phyloP scores from a whole-genome alignment of 2,888 invertebrate species.

The Tortricodes alternella region DNA sequence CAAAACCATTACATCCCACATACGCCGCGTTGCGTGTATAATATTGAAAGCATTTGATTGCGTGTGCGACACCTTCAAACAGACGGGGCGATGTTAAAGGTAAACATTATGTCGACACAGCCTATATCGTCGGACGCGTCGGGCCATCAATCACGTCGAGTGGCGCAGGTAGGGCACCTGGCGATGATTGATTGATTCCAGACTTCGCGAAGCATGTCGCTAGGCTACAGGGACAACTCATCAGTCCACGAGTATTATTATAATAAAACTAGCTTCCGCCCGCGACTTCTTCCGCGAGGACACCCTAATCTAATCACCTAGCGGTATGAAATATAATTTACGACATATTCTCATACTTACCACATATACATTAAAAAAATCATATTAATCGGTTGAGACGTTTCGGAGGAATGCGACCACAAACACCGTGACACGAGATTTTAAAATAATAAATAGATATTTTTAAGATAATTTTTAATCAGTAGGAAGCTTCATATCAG shows the following conservation, averaged over 20 bases:
- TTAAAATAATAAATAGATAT: too few species aligned
- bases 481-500: too few species aligned
- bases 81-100: constrained; percentile 8
- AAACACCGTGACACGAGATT: too few species aligned
- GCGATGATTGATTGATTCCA: constrained; percentile 25
- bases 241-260: constrained; percentile 18
- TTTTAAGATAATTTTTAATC: too few species aligned
- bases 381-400: too few species aligned
- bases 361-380: too few species aligned
- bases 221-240: constrained; percentile 10
- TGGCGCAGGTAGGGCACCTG: constrained; percentile 29
- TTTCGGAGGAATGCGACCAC: too few species aligned
- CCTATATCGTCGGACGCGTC: constrained; percentile 1
- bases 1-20: not conserved
- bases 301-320: too few species aligned
- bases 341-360: too few species aligned
- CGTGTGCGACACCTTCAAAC: not conserved
- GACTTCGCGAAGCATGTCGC: constrained; percentile 20
- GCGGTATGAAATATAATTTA: too few species aligned
- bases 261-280: too few species aligned
- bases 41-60: constrained; percentile 4
- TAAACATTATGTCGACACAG: constrained; percentile 21
- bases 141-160: constrained; percentile 24
- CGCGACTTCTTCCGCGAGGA: too few species aligned
- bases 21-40: not conserved